phyloP scores from a whole-genome alignment of 2,797 vertebrate species.

The Microctenopoma stevenorrisi region DNA sequence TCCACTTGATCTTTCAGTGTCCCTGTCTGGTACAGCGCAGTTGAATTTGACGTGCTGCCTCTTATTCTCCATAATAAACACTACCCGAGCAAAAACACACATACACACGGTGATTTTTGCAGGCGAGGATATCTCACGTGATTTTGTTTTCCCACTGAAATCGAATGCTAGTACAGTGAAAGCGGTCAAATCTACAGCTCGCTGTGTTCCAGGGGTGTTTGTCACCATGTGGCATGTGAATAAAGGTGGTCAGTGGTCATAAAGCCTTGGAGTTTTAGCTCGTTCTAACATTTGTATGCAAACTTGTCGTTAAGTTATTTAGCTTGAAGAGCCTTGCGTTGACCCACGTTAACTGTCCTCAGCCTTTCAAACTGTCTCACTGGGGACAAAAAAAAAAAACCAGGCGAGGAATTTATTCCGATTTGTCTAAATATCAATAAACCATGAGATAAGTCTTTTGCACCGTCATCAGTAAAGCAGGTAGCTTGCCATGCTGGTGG shows the following conservation, averaged over 20 bases:
- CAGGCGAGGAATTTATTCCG: not conserved
- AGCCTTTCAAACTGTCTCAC: slow-evolving; percentile 21
- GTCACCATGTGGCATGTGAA: slow-evolving; percentile 61
- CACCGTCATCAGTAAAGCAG: slow-evolving; percentile 27
- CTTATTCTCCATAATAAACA: slow-evolving; percentile 20
- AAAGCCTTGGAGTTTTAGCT: not conserved
- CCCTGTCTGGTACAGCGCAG: slow-evolving; percentile 7
- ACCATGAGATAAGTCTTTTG: slow-evolving; percentile 12
- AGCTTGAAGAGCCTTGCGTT: slow-evolving; percentile 1
- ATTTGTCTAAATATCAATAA: slow-evolving; percentile 3
- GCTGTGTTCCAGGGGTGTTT: slow-evolving; percentile 50
- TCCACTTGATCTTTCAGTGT: slow-evolving; percentile 1
- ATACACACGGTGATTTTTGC: not conserved
- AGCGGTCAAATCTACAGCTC: slow-evolving; percentile 3
- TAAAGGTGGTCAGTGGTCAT: slow-evolving; percentile 7
- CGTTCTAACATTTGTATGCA: not conserved
- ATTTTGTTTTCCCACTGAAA: slow-evolving; percentile 27
- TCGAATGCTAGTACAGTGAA: slow-evolving; percentile 14
- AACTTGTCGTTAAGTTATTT: slow-evolving; percentile 42
- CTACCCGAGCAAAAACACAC: slow-evolving; percentile 1
- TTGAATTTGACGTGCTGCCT: slow-evolving; percentile 31
- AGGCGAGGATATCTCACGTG: slow-evolving; percentile 13
- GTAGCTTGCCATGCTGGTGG: slow-evolving; percentile 23
- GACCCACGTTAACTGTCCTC: slow-evolving; percentile 5
- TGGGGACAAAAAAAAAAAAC: not conserved